Percentiles rank a stretch among this genome's conserved stretches.
phyloP scores from a whole-genome alignment of 1,140 invertebrate species.

The Calliphora vicina region DNA sequence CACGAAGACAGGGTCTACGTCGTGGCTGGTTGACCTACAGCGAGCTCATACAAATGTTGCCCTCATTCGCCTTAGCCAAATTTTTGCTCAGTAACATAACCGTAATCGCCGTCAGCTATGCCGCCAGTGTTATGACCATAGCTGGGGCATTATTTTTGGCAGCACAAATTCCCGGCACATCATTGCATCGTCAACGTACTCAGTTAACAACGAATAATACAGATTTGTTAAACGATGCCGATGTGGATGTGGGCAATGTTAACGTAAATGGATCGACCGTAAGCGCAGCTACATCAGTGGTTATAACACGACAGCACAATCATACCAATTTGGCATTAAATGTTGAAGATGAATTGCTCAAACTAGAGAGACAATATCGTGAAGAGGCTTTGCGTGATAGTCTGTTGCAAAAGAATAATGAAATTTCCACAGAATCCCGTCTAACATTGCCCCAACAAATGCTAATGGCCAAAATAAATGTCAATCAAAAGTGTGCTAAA shows the following conservation, averaged over 20 bases:
- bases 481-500: slow-evolving; percentile 7
- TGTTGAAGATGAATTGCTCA: slow-evolving; percentile 53
- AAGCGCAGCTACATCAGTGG: slow-evolving; percentile 12
- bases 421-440: slow-evolving; percentile 26
- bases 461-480: slow-evolving; percentile 23
- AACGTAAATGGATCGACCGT: background rate
- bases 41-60: slow-evolving; percentile 74
- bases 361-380: slow-evolving; percentile 49
- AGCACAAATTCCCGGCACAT: slow-evolving; percentile 68
- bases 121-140: slow-evolving; percentile 75
- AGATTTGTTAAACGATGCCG: background rate
- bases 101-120: slow-evolving; percentile 75
- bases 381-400: slow-evolving; percentile 48
- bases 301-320: slow-evolving; percentile 18
- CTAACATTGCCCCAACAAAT: slow-evolving; percentile 35
- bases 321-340: slow-evolving; percentile 46
- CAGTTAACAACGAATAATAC: slow-evolving; percentile 11
- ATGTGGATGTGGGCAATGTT: background rate
- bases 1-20: slow-evolving; percentile 74
- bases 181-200: slow-evolving; percentile 48
- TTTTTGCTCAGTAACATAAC: slow-evolving; percentile 70
- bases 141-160: slow-evolving; percentile 74
- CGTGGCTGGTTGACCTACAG: slow-evolving; percentile 88
- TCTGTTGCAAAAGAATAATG: slow-evolving; percentile 38
- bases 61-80: slow-evolving; percentile 67